phyloP scores from a whole-genome alignment of 2,113 vertebrate genomes.

The Pluvianellus socialis region DNA sequence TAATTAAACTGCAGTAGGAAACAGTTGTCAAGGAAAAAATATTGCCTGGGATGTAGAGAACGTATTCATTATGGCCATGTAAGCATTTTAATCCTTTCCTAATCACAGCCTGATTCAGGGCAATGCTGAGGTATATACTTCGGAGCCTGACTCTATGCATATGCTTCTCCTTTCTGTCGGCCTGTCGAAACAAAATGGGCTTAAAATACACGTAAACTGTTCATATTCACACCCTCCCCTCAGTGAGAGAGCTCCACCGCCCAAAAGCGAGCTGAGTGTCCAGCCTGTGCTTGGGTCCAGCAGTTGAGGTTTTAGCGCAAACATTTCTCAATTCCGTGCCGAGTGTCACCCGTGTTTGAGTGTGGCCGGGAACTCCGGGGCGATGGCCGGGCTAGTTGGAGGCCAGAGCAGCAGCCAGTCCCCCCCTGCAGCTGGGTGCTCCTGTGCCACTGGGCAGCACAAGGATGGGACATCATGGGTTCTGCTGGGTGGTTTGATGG shows the following conservation, averaged over 20 bases:
- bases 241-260: rapidly evolving
- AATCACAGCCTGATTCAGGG: not conserved
- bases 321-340: not conserved
- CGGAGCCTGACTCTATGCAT: not conserved
- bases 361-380: not conserved
- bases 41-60: no score
- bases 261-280: not conserved
- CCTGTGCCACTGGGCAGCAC: not conserved
- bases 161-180: not conserved
- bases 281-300: not conserved
- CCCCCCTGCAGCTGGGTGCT: not conserved
- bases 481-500: not conserved
- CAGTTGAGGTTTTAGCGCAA: not conserved
- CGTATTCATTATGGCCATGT: not conserved
- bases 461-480: no score
- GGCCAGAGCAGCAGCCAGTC: not conserved
- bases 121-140: not conserved
- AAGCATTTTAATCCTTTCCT: not conserved
- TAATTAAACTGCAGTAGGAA: not conserved
- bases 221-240: not conserved
- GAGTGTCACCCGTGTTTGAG: not conserved
- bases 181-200: not conserved
- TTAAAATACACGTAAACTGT: not conserved
- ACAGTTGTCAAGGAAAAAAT: not conserved
- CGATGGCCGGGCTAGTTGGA: not conserved